Conservation (phyloP, 2,113 vertebrate genomes). For the Cervus canadensis region DNA sequence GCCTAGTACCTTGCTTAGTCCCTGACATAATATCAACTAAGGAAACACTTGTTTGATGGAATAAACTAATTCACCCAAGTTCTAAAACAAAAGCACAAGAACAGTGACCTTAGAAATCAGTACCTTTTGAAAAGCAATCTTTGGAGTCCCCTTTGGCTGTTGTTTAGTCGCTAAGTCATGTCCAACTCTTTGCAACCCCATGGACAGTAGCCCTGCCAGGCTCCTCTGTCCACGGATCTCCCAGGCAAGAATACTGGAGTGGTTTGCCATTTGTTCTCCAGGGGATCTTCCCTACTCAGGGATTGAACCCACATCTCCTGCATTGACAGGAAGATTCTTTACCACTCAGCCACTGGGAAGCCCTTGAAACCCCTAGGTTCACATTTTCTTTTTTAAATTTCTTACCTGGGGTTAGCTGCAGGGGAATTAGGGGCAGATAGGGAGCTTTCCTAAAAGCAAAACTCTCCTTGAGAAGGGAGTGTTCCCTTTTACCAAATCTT, state of each 20-base stretch:
- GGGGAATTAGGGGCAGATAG: background rate
- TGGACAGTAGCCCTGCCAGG: background rate
- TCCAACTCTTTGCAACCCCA: background rate
- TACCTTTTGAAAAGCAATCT: background rate
- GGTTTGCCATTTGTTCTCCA: background rate
- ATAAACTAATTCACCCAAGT: background rate
- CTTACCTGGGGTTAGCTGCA: background rate
- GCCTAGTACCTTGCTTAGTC: background rate
- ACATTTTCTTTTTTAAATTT: background rate
- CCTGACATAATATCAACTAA: background rate
- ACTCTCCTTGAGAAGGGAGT: background rate
- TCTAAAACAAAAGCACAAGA: background rate
- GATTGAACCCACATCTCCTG: background rate
- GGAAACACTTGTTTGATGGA: background rate
- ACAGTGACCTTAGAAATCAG: background rate
- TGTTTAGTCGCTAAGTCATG: background rate
- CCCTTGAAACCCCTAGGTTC: background rate
- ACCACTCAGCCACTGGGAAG: background rate
- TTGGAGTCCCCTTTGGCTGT: background rate
- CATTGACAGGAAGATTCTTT: background rate
- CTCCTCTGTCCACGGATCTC: background rate
- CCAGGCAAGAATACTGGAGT: background rate
- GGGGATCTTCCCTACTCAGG: background rate
- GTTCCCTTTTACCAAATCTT: background rate
- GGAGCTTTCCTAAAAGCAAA: background rate